Percentiles rank a stretch among this genome's conserved stretches.
Evolutionary conservation across 2,113 vertebrate species (phyloP).

Genomic region (Syngnathoides biaculeatus): DNA sequence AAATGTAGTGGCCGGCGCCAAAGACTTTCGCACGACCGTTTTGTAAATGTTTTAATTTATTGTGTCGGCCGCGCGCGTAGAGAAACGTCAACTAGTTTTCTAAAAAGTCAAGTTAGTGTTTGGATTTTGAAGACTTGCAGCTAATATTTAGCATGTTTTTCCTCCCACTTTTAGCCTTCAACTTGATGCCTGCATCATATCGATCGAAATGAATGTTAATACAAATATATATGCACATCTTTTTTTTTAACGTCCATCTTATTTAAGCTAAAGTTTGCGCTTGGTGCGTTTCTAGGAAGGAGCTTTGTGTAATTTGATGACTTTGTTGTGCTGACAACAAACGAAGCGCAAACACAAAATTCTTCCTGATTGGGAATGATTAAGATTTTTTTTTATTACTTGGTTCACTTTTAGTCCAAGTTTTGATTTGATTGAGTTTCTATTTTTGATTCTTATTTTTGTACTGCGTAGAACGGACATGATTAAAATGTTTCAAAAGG

Average conservation of each 20-base stretch:
- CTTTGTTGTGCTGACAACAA: no score
- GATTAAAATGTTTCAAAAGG: slow-evolving; percentile 38
- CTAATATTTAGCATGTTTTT: slow-evolving; percentile 65
- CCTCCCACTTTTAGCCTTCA: slow-evolving; percentile 27
- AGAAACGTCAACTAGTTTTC: not conserved
- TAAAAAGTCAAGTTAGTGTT: not conserved
- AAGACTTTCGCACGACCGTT: not conserved
- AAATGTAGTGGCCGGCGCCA: no score
- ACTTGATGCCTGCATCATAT: not conserved
- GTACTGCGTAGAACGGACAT: slow-evolving; percentile 45
- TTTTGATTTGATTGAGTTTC: slow-evolving; percentile 45
- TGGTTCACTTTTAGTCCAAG: slow-evolving; percentile 20
- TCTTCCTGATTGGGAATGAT: not conserved
- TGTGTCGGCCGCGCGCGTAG: not conserved
- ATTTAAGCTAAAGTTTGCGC: no score
- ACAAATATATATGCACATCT: slow-evolving; percentile 24
- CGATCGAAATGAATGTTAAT: not conserved
- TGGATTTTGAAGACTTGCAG: slow-evolving; percentile 11
- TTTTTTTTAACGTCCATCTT: slow-evolving; percentile 4
- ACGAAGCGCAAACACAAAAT: no score
- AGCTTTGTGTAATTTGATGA: no score
- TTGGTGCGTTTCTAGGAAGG: no score
- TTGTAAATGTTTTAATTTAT: not conserved
- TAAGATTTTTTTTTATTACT: not conserved
- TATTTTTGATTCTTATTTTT: slow-evolving; percentile 66